These are phyloP conservation scores for Tipula lateralis DNA, from an alignment of 2,888 invertebrate genomes.

Conservation along the genomic window DNA sequence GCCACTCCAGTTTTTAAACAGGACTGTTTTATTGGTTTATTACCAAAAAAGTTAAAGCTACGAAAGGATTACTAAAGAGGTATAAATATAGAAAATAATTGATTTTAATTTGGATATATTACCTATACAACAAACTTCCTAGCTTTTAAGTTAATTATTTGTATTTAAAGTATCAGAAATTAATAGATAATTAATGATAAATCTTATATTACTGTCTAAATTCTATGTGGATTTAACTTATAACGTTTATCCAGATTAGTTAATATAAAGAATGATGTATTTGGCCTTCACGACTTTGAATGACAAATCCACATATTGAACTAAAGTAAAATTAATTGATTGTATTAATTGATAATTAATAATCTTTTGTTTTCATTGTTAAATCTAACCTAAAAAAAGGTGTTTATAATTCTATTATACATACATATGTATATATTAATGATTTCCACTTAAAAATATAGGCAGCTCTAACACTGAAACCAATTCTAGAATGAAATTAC, in stretches of 20 bases:
- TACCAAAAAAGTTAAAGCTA: background rate
- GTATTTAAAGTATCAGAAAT: background rate
- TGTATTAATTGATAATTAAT: no score
- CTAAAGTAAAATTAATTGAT: no score
- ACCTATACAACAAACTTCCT: background rate
- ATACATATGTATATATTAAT: background rate
- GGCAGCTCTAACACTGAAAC: background rate
- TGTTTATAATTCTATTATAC: background rate
- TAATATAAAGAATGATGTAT: background rate
- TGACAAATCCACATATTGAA: background rate
- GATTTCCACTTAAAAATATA: background rate
- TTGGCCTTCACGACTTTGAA: background rate
- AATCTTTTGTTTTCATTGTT: no score
- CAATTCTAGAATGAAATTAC: background rate
- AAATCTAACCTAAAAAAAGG: no score
- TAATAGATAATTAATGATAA: background rate
- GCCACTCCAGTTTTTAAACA: no score
- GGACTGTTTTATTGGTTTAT: no score
- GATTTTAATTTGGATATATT: background rate
- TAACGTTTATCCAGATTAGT: background rate
- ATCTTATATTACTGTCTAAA: background rate
- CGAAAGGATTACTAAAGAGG: background rate
- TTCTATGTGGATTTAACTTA: background rate
- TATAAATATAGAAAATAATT: background rate
- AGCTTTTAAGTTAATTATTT: background rate